phyloP scores from a whole-genome alignment of 1,140 invertebrate species.

The Tetragonula clypearis region DNA sequence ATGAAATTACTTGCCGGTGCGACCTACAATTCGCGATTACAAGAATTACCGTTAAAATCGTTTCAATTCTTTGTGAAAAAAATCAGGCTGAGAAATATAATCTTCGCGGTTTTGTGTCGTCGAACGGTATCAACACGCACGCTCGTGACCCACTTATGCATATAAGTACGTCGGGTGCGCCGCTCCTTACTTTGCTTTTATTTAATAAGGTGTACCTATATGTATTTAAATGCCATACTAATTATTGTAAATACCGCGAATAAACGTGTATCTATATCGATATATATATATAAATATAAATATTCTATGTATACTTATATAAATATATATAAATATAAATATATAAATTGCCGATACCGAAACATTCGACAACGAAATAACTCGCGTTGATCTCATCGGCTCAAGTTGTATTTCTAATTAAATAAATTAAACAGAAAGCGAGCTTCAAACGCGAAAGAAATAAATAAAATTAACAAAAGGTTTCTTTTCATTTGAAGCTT shows the following conservation, averaged over 20 bases:
- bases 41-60: slow-evolving; percentile 33
- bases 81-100: slow-evolving; percentile 2
- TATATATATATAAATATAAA: slow-evolving; percentile 19
- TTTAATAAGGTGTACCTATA: slow-evolving; percentile 72
- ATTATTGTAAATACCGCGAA: slow-evolving; percentile 73
- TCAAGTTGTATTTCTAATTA: slow-evolving; percentile 11
- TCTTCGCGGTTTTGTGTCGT: slow-evolving; percentile 15
- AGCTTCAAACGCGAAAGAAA: background rate
- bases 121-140: slow-evolving; percentile 44
- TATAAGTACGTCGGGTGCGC: slow-evolving; percentile 51
- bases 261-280: slow-evolving; percentile 62
- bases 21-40: slow-evolving; percentile 6
- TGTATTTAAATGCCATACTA: slow-evolving; percentile 74
- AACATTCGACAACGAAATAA: slow-evolving; percentile 38
- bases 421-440: background rate
- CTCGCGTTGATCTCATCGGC: slow-evolving; percentile 56
- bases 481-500: background rate
- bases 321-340: slow-evolving; percentile 57
- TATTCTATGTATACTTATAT: background rate
- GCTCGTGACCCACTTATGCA: slow-evolving; percentile 45
- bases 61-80: slow-evolving; percentile 10
- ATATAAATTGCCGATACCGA: slow-evolving; percentile 31
- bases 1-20: background rate
- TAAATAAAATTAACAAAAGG: background rate
- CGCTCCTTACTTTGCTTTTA: slow-evolving; percentile 58